Base-by-base conservation (phyloP, 2,888 invertebrate species). In the Siphlonurus alternatus region DNA sequence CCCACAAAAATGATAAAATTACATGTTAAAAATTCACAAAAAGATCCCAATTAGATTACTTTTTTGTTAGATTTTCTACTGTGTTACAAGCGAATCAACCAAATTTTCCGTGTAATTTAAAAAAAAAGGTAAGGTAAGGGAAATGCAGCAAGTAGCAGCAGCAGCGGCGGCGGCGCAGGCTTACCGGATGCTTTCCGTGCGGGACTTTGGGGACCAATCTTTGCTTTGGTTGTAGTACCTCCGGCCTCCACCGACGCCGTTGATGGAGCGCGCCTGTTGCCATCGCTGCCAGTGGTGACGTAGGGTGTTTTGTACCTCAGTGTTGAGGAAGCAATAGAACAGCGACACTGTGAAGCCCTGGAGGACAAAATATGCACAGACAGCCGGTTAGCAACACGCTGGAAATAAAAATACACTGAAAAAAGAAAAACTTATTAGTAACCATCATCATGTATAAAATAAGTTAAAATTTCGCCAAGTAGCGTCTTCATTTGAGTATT, bases 311-410 rank as follows among this genome's bases (percentile, higher is more conserved):
- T 89, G 86, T 3, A 94, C 93, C 76, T 94, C 94, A 2, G 90
- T 89, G 77, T 94, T 94, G 71, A 93, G 82, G 77, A 94, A 94
- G 76, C 94, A 94, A 78, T 93, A 94, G 77, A 93, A 89, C 66
- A 93, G 77, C 2, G 94, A 90, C 66, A 94, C 93, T 63, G 87
- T 87, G 72, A 93, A 87, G 66, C 94, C 94, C 93, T 94, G 77
- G 2, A 77, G 76, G 65, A 63, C 66, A 68, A 25, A 64, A 59
- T n/a, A n/a, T n/a, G n/a, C n/a, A n/a, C n/a, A n/a, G n/a, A n/a
- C n/a, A 23, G n/a, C n/a, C n/a, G n/a, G n/a, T n/a, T n/a, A n/a
- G n/a, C n/a, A 56, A 2, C 24, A 59, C 38, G 38, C 60, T 2
- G 23, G 38, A 24, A 19, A 53, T 60, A 56, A 38, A 15, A 62